Base-by-base conservation (phyloP, 2,113 vertebrate species). In the Nothoprocta pentlandii region DNA sequence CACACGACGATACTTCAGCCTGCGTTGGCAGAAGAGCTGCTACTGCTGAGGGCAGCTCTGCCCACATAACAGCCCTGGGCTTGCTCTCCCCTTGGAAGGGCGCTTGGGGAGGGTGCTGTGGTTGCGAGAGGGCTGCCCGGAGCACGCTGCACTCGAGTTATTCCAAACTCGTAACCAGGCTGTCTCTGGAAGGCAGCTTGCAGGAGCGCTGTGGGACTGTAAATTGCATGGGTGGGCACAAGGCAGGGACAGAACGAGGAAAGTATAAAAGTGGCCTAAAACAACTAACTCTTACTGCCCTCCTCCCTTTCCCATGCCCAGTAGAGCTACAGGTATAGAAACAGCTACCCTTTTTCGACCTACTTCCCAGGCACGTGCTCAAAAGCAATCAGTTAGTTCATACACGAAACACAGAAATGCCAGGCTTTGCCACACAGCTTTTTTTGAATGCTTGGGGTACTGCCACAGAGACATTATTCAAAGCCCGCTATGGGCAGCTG, bases 381-480 rank as follows among this genome's bases (percentile, higher is more conserved):
- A 2, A 20, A 84, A 94, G 26, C 67, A 66, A 79, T 16, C 61
- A 49, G 41, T 66, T 77, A 61, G 39, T 76, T 81, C 67, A 62
- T 28, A 5, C 1, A 85, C 30, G 61, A 93, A 89, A 70, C 36
- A 89, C 12, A 90, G 41, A 81, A 68, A 83, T 39, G 51, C 30
- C 49, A 76, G 69, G 44, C 49, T 91, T 86, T 62, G 51, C 69
- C 51, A 36, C 64, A 80, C 39, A 80, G 34, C 63, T 81, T 80
- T 32, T 92, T 94, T 75, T 42, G 80, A 81, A 67, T 61, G 56
- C 34, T 22, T 44, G 46, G 74, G 54, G 66, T 61, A 42, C 16
- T 89, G 76, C 64, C 80, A 88, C 14, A 81, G 86, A 84, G 78
- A 84, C 16, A 59, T 46, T 90, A 91, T 80, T 95, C 80, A 74